A percentile compares a stretch with the other conserved stretches of the same genome.
Evolutionary conservation across 2,888 invertebrate species (phyloP).

Genomic region (Rotaria socialis): DNA sequence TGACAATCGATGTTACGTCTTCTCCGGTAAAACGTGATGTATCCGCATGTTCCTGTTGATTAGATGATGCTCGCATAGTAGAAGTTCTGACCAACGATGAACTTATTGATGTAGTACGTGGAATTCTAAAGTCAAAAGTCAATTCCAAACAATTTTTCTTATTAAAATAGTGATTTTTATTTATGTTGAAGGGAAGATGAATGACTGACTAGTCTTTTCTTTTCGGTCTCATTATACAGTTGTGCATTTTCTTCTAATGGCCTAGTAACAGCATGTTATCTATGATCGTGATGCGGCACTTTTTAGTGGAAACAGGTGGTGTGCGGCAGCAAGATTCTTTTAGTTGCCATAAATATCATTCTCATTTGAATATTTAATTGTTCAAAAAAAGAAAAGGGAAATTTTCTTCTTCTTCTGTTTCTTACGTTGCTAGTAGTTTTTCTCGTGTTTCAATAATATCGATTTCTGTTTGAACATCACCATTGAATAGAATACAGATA

Average conservation of each 20-base stretch:
- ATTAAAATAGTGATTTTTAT: too few relatives aligned
- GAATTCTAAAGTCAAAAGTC: background rate
- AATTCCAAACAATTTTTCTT: too few relatives aligned
- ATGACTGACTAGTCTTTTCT: too few relatives aligned
- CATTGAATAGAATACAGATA: conserved; percentile 4
- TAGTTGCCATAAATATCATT: background rate
- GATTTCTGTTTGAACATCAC: conserved; percentile 19
- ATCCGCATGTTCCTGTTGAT: background rate
- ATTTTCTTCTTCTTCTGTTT: background rate
- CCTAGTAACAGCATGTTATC: conserved; percentile 16
- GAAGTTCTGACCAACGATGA: background rate
- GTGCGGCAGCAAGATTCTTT: background rate
- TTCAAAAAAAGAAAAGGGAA: background rate
- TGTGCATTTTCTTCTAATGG: background rate
- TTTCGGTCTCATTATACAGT: background rate
- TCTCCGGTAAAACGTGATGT: background rate
- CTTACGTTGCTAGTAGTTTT: background rate
- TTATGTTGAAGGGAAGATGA: too few relatives aligned
- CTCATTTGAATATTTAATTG: background rate
- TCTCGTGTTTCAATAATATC: conserved; percentile 5
- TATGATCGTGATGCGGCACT: background rate
- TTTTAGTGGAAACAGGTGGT: background rate
- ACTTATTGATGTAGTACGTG: background rate
- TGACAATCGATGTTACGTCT: background rate
- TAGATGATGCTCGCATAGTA: background rate